Evolutionary conservation across 2,888 invertebrate genomes (phyloP), one percentile per base, ranked within the genome.

Genomic region (Salpingus planirostris): DNA sequence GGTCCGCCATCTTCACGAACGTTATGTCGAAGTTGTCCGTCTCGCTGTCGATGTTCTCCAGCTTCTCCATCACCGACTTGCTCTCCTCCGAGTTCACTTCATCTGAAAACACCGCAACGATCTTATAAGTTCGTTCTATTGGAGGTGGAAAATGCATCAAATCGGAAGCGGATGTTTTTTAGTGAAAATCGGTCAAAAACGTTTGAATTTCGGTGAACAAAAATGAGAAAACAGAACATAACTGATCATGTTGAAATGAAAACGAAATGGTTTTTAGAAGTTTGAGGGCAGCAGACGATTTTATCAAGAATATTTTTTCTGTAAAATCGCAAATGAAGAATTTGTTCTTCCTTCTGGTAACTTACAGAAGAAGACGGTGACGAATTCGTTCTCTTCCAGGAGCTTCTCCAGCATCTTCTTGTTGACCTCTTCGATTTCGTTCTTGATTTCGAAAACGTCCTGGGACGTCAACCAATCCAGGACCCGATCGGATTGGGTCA

Each of bases 381-480:
- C 71, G 58, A 91, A 95, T 67, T 93, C 93, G 53, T 92, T 92
- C 61, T 95, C 95, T 47, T 92, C 89, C 30, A 95, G 66, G 11
- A 95, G 68, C 66, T 95, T 95, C 57, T 95, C 92, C 53, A 95
- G 70, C 90, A 93, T 93, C 67, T 93, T 92, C 42, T 88, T 80
- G 64, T 95, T 93, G 5, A 96, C 95, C 62, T 95, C 93, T 62
- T 93, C 93, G 55, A 95, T 95, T 74, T 92, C 92, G 58, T 91
- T 92, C 69, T 90, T 91, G 31, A 92, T 83, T 66, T 92, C 91
- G 66, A 92, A 91, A 31, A 91, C 88, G 59, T 92, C 92, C 57
- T 92, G 91, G 27, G 90, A 90, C 13, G 92, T 92, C 23, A 92
- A 66, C 92, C 92, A 92, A 41, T 81, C 76, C 3, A 92, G 68